Conservation (phyloP, 2,888 invertebrate species). For the Aleiodes alternator region DNA sequence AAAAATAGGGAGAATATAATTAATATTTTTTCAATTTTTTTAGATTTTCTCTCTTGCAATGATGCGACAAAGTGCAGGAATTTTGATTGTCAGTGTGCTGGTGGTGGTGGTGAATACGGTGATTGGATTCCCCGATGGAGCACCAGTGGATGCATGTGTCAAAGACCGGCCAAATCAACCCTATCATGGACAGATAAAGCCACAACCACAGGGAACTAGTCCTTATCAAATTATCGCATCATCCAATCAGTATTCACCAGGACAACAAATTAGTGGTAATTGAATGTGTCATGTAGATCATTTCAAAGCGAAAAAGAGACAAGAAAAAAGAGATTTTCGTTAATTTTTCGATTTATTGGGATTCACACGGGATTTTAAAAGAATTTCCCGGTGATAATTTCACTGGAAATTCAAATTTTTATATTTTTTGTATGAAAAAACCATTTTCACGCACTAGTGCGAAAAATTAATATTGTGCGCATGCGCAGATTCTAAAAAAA, state of each 20-base stretch:
- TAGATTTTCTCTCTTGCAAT: slow-evolving; percentile 25
- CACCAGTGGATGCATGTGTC: slow-evolving; percentile 88
- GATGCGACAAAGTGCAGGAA: slow-evolving; percentile 51
- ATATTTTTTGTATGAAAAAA: too few relatives aligned
- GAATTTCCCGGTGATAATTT: too few relatives aligned
- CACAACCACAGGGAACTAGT: slow-evolving; percentile 80
- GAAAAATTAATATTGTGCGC: too few relatives aligned
- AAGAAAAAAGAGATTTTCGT: too few relatives aligned
- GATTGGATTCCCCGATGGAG: slow-evolving; percentile 85
- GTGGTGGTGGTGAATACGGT: slow-evolving; percentile 61
- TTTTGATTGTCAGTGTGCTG: slow-evolving; percentile 54
- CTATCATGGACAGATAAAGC: slow-evolving; percentile 84
- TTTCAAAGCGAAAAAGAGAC: neutral
- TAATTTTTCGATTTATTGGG: too few relatives aligned
- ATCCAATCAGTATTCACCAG: slow-evolving; percentile 81
- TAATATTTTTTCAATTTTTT: neutral
- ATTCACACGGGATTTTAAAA: too few relatives aligned
- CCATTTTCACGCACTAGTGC: too few relatives aligned
- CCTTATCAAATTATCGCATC: slow-evolving; percentile 84
- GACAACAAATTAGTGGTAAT: slow-evolving; percentile 83
- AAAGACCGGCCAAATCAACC: slow-evolving; percentile 86
- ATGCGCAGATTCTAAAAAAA: too few relatives aligned
- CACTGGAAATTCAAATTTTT: too few relatives aligned
- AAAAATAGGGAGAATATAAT: neutral
- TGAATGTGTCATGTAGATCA: slow-evolving; percentile 26